A percentile compares a stretch with the other conserved stretches of the same genome.
phyloP scores from a whole-genome alignment of 2,113 vertebrate genomes.

The Leucopsar rothschildi region DNA sequence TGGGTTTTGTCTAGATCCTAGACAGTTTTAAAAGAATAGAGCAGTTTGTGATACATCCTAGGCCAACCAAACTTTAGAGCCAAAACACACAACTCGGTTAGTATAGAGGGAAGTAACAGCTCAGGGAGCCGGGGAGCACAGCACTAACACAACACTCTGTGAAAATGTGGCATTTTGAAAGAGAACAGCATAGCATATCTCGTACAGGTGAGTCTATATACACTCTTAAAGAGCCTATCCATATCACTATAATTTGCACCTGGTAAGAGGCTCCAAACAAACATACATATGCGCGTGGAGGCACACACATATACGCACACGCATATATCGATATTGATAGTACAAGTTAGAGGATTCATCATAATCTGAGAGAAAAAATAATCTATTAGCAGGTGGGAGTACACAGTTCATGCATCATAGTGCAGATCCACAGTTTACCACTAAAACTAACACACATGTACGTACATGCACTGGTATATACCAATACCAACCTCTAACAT shows the following conservation, averaged over 20 bases:
- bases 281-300: slow-evolving; percentile 54
- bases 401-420: slow-evolving; percentile 75
- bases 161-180: slow-evolving; percentile 73
- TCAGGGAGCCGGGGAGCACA: slow-evolving; percentile 53
- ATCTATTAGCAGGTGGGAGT: slow-evolving; percentile 64
- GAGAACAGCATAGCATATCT: slow-evolving; percentile 54
- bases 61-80: neutral
- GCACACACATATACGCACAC: slow-evolving; percentile 41
- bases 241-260: neutral
- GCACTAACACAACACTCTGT: slow-evolving; percentile 72
- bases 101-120: slow-evolving; percentile 55
- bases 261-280: slow-evolving; percentile 49
- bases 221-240: slow-evolving; percentile 13
- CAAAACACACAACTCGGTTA: slow-evolving; percentile 48
- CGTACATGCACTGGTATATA: slow-evolving; percentile 79
- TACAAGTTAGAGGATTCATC: slow-evolving; percentile 9
- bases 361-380: slow-evolving; percentile 14
- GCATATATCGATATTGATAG: slow-evolving; percentile 12
- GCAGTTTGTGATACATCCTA: slow-evolving; percentile 11
- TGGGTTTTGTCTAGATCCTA: slow-evolving; percentile 83
- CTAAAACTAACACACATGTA: slow-evolving; percentile 74
- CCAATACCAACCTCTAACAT: slow-evolving; percentile 98
- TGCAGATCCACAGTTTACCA: slow-evolving; percentile 51
- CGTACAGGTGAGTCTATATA: slow-evolving; percentile 45
- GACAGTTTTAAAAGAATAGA: slow-evolving; percentile 58